A percentile compares a stretch with the other conserved stretches of the same genome.
phyloP scores from a whole-genome alignment of 2,888 invertebrate genomes.

The Polyploca ridens region DNA sequence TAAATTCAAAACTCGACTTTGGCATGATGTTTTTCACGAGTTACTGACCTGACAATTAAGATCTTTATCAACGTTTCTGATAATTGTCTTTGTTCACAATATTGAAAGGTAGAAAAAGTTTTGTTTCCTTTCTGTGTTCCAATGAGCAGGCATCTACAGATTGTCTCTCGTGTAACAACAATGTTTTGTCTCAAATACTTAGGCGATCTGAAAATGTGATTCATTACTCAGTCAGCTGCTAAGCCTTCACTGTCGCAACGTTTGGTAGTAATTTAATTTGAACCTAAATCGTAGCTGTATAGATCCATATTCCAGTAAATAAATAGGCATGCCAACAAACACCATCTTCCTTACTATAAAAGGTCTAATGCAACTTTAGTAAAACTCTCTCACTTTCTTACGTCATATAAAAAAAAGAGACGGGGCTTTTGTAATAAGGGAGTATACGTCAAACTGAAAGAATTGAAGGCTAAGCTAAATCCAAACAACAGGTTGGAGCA shows the following conservation, averaged over 20 bases:
- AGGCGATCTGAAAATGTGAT: not conserved
- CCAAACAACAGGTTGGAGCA: not conserved
- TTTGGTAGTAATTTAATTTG: not conserved
- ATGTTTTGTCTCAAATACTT: not conserved
- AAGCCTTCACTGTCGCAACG: not conserved
- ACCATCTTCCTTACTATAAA: too few species aligned
- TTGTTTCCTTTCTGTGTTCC: not conserved
- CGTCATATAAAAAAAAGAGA: too few species aligned
- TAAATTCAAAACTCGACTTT: slow-evolving; percentile 23
- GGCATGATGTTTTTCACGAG: slow-evolving; percentile 24
- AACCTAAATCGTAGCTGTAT: not conserved
- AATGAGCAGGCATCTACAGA: not conserved
- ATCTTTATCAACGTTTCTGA: not conserved
- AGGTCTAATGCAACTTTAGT: too few species aligned
- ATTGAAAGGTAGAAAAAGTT: slow-evolving; percentile 1
- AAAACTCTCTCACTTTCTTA: too few species aligned
- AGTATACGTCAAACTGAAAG: not conserved
- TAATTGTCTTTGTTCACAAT: not conserved
- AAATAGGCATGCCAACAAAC: not conserved
- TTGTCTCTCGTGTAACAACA: not conserved
- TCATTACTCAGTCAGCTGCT: not conserved
- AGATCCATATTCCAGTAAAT: not conserved
- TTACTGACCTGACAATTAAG: not conserved
- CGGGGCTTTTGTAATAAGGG: too few species aligned
- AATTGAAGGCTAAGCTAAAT: not conserved